Evolutionary conservation across 2,113 vertebrate genomes (phyloP), one percentile per base, ranked within the genome.

Genomic region (Macrotis lagotis): DNA sequence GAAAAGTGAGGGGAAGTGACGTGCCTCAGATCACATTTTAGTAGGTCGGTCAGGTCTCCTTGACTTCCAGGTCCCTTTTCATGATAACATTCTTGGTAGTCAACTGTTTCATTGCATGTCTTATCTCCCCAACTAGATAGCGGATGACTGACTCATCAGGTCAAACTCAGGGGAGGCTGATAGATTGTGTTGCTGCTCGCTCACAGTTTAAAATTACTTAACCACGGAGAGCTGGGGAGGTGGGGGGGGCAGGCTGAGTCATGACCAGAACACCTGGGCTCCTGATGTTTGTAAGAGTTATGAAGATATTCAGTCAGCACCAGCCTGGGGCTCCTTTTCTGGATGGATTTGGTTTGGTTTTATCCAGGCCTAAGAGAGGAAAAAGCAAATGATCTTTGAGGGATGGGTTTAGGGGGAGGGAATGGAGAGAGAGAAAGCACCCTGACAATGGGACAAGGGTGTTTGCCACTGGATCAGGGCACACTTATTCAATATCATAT

Each of bases 291-390:
- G 92, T 19, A 44, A 91, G 96, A 94, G 59, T 90, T 59, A 51
- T 28, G 47, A 93, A 51, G 92, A 48, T 4, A 91, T 91, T 74
- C 95, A 93, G 89, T 91, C 95, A 91, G 53, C 11, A 8, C 53
- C 94, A 91, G 95, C 95, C 95, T 90, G 53, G 22, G 92, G 93
- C 94, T 96, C 51, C 93, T n/a, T 93, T 96, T 97, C 93, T 96
- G 92, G 94, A 94, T 95, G 94, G 90, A 91, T 94, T 96, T 95
- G 48, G 95, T 91, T 94, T 96, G 96, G 91, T 90, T 96, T 94
- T 94, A 94, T 52, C 90, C 89, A 95, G 53, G 55, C 96, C 95
- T 93, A 90, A 92, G 93, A 94, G 53, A 3, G 11, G 95, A 97
- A 97, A 96, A 91, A 95, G 95, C 94, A 93, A 95, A 96, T 96